phyloP scores from a whole-genome alignment of 2,888 invertebrate genomes.

The Cecidostiba fungosa region DNA sequence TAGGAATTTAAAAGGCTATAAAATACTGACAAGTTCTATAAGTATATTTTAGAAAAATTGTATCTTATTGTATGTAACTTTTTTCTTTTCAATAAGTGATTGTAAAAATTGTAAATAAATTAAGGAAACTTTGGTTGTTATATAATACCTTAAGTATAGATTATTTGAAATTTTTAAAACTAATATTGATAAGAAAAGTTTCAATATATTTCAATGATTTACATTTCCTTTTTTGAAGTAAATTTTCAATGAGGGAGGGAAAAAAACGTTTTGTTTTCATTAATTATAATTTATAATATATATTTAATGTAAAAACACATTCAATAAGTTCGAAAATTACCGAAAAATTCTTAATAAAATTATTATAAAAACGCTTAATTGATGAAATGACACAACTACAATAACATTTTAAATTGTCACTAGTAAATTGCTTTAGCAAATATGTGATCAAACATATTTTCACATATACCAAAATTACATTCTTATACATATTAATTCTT shows the following conservation, averaged over 20 bases:
- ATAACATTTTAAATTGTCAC: slow-evolving; percentile 46
- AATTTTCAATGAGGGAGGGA: slow-evolving; percentile 23
- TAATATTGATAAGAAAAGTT: neutral
- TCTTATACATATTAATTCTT: slow-evolving; percentile 19
- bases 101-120: neutral
- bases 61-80: neutral
- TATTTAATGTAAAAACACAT: slow-evolving; percentile 51
- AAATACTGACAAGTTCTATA: neutral
- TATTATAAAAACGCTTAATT: slow-evolving; percentile 57
- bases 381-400: slow-evolving; percentile 42
- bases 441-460: slow-evolving; percentile 28
- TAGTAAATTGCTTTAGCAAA: slow-evolving; percentile 41
- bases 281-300: slow-evolving; percentile 23
- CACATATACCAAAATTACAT: slow-evolving; percentile 29
- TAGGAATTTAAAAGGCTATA: neutral
- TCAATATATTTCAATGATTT: neutral
- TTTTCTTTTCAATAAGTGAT: neutral
- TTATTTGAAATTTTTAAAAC: neutral
- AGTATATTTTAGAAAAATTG: neutral
- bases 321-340: slow-evolving; percentile 38
- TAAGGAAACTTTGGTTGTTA: neutral
- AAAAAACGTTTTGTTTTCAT: slow-evolving; percentile 7
- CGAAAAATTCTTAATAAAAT: slow-evolving; percentile 54
- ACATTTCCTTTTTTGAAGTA: neutral
- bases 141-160: neutral